phyloP scores from a whole-genome alignment of 2,888 invertebrate species.

The Clanis bilineata region DNA sequence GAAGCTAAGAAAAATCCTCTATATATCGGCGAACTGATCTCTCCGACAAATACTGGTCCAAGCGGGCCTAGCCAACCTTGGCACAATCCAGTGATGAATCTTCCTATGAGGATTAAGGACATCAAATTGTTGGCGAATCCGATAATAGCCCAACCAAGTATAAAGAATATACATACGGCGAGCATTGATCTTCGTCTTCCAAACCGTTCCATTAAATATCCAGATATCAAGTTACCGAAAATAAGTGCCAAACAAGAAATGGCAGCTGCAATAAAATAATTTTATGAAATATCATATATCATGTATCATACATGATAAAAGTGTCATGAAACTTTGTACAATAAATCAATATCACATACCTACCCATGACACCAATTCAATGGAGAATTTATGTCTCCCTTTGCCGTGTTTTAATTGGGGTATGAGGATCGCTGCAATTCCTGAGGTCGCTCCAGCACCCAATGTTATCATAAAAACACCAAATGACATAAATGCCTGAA shows the following conservation, averaged over 20 bases:
- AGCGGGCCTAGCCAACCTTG: slow-evolving; percentile 83
- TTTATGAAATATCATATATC: not conserved
- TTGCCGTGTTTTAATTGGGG: slow-evolving; percentile 78
- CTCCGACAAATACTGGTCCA: slow-evolving; percentile 82
- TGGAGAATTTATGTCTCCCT: slow-evolving; percentile 63
- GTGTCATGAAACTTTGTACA: not conserved
- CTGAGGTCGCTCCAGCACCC: slow-evolving; percentile 83
- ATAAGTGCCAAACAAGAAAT: slow-evolving; percentile 83
- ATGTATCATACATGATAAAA: slow-evolving; percentile 9
- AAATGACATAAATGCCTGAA: slow-evolving; percentile 76
- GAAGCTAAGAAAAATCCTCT: slow-evolving; percentile 85
- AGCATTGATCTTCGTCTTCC: slow-evolving; percentile 82
- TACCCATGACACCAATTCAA: slow-evolving; percentile 83
- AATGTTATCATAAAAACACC: slow-evolving; percentile 81
- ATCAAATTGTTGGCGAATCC: slow-evolving; percentile 73
- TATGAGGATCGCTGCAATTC: slow-evolving; percentile 84
- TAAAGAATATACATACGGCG: slow-evolving; percentile 75
- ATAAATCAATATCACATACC: slow-evolving; percentile 64
- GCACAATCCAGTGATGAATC: slow-evolving; percentile 81
- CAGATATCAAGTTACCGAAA: slow-evolving; percentile 83
- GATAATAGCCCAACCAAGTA: slow-evolving; percentile 83
- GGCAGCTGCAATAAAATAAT: slow-evolving; percentile 76
- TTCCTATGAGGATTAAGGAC: slow-evolving; percentile 73
- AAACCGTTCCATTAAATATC: slow-evolving; percentile 82
- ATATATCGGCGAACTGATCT: slow-evolving; percentile 82